phyloP scores from a whole-genome alignment of 2,113 vertebrate species.

The Paralichthys olivaceus region DNA sequence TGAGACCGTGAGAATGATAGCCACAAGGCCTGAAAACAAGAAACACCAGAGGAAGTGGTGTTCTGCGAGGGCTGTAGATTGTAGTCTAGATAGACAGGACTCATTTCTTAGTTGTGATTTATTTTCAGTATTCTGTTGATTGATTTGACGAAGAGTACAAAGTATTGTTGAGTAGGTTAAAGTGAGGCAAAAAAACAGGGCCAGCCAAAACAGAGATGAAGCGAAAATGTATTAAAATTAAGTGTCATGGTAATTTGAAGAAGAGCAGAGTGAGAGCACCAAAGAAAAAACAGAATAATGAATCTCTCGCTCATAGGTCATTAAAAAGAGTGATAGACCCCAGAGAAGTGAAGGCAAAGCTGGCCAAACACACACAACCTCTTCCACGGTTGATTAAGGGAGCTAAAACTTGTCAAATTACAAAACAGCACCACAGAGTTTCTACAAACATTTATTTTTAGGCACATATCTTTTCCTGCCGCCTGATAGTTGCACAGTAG shows the following conservation, averaged over 20 bases:
- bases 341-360: slow-evolving; percentile 33
- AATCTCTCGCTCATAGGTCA: slow-evolving; percentile 30
- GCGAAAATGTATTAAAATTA: slow-evolving; percentile 23
- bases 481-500: slow-evolving; percentile 10
- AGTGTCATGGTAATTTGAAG: slow-evolving; percentile 14
- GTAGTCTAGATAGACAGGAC: neutral
- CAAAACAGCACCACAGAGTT: slow-evolving; percentile 22
- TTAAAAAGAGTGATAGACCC: slow-evolving; percentile 44
- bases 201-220: slow-evolving; percentile 1
- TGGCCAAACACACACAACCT: slow-evolving; percentile 39
- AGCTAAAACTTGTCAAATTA: slow-evolving; percentile 32
- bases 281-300: slow-evolving; percentile 26
- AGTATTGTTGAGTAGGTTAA: neutral
- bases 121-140: slow-evolving; percentile 13
- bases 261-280: slow-evolving; percentile 16
- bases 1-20: slow-evolving; percentile 21
- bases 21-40: neutral
- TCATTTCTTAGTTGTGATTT: slow-evolving; percentile 14
- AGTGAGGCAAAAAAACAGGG: slow-evolving; percentile 11
- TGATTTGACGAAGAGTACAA: neutral
- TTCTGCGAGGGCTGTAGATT: neutral
- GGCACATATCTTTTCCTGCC: slow-evolving; percentile 16
- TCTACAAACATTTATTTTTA: slow-evolving; percentile 33
- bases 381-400: slow-evolving; percentile 9
- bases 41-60: neutral